phyloP scores from a whole-genome alignment of 2,113 vertebrate genomes.

The Penelope pileata region DNA sequence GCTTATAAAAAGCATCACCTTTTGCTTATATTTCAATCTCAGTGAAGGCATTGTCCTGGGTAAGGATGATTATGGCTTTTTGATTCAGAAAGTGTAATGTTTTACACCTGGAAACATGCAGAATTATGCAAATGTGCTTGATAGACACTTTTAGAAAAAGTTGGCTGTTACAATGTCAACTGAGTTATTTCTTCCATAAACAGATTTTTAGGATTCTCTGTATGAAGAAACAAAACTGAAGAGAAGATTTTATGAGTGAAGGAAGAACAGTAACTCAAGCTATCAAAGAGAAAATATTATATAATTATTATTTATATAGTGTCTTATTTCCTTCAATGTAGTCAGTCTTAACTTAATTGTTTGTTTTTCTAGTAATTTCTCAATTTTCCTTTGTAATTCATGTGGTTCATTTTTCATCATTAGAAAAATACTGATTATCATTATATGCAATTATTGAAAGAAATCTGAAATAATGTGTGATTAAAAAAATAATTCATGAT shows the following conservation, averaged over 20 bases:
- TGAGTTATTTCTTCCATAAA: slow-evolving; percentile 43
- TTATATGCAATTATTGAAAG: not conserved
- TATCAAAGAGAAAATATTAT: not conserved
- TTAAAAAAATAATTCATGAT: not conserved
- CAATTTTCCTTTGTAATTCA: not conserved
- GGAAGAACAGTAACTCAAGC: not conserved
- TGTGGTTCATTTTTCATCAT: not conserved
- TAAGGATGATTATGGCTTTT: not conserved
- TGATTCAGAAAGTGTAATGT: not conserved
- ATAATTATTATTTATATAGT: not conserved
- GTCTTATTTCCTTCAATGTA: not conserved
- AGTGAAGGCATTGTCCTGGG: not conserved
- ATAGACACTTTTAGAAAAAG: slow-evolving; percentile 24
- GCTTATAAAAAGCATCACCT: not conserved
- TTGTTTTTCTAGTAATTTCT: not conserved
- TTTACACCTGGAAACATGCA: slow-evolving; percentile 9
- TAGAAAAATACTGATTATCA: not conserved
- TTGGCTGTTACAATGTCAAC: not conserved
- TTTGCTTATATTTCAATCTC: not conserved
- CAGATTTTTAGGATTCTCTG: not conserved
- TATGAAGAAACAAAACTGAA: slow-evolving; percentile 2
- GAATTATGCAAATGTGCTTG: slow-evolving; percentile 25
- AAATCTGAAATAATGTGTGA: not conserved
- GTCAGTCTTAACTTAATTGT: not conserved
- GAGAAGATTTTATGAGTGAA: slow-evolving; percentile 10